Evolutionary conservation across 2,113 vertebrate species (phyloP).

Genomic region (Donacobius atricapilla): DNA sequence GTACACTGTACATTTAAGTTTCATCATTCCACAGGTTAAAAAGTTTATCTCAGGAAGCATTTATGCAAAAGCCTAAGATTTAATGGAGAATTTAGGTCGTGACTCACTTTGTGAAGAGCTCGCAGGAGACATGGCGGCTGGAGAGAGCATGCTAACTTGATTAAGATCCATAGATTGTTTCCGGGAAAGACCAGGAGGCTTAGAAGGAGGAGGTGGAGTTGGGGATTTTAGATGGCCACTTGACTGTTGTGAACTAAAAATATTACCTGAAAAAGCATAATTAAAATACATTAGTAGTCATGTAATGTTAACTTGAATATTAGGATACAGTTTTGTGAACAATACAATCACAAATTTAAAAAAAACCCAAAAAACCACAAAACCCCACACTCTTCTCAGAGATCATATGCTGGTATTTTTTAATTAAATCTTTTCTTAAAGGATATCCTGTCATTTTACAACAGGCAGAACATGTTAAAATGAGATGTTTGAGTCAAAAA

Average conservation of each 20-base stretch:
- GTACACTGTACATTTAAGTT: constrained; percentile 65
- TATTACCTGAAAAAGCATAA: constrained; percentile 67
- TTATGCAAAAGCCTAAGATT: constrained; percentile 74
- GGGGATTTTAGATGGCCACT: constrained; percentile 93
- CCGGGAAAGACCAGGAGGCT: constrained; percentile 87
- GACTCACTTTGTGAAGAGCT: constrained; percentile 95
- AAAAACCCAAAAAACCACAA: not conserved
- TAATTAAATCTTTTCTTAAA: not conserved
- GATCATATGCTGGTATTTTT: not conserved
- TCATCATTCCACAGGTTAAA: constrained; percentile 65
- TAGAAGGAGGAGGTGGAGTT: constrained; percentile 86
- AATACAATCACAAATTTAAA: not conserved
- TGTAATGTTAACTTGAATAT: not conserved
- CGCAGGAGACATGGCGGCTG: constrained; percentile 90
- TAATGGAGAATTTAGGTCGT: constrained; percentile 73
- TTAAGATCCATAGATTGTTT: constrained; percentile 92
- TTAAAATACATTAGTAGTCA: not conserved
- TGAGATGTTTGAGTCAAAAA: not conserved
- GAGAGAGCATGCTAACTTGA: constrained; percentile 91
- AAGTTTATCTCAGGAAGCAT: constrained; percentile 62
- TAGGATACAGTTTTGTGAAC: not conserved
- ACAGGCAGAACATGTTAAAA: not conserved
- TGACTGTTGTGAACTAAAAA: constrained; percentile 85
- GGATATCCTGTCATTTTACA: not conserved
- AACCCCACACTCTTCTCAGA: not conserved